Evolutionary conservation across 1,140 invertebrate genomes (phyloP).

Genomic region (Atta colombica): DNA sequence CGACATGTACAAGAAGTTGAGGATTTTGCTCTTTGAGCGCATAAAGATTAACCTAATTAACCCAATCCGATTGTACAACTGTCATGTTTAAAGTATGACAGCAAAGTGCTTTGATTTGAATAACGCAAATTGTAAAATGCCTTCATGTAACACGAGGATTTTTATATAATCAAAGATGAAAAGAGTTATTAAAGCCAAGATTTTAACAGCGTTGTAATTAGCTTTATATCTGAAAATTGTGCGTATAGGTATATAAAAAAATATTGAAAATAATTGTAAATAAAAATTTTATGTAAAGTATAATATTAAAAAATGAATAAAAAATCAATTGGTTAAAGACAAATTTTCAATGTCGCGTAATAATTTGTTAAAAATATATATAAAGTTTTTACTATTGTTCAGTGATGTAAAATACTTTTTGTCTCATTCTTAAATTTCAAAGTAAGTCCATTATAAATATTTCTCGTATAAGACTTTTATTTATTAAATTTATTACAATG

Average conservation of each 20-base stretch:
- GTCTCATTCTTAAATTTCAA: not conserved
- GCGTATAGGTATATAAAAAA: not conserved
- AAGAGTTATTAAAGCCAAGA: slow-evolving; percentile 26
- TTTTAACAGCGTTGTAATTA: slow-evolving; percentile 22
- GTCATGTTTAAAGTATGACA: slow-evolving; percentile 13
- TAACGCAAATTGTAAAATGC: not conserved
- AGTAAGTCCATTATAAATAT: not conserved
- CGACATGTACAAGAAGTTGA: not conserved
- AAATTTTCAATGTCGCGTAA: not conserved
- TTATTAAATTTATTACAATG: not conserved
- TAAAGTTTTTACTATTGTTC: not conserved
- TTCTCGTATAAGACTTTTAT: not conserved
- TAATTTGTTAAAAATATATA: not conserved
- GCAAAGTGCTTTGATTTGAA: not conserved
- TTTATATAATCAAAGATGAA: slow-evolving; percentile 38
- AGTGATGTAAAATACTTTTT: slow-evolving; percentile 2
- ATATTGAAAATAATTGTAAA: not conserved
- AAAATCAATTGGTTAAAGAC: not conserved
- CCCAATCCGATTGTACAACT: slow-evolving; percentile 3
- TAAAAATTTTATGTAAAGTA: not conserved
- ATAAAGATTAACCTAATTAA: slow-evolving; percentile 47
- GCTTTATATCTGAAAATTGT: not conserved
- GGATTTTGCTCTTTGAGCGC: slow-evolving; percentile 18
- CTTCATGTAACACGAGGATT: not conserved
- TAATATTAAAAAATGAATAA: not conserved